These are phyloP conservation scores for Empidonax alnorum DNA, from an alignment of 2,113 vertebrate genomes.

Conservation along the genomic window DNA sequence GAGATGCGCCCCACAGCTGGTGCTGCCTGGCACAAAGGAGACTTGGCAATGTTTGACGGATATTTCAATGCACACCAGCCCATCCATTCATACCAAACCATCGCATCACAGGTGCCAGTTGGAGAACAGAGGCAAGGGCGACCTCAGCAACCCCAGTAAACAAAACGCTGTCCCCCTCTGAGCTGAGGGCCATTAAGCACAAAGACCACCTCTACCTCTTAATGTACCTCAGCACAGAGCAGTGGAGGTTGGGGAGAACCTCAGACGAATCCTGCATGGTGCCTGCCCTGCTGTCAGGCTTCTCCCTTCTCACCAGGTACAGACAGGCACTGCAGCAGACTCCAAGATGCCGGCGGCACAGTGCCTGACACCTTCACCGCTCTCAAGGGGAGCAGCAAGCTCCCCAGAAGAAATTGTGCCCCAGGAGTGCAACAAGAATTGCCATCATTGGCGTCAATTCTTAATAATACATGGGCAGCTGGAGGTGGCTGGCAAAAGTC, in stretches of 20 bases:
- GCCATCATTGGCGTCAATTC: background rate
- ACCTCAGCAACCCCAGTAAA: background rate
- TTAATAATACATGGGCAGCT: background rate
- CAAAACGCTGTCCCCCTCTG: background rate
- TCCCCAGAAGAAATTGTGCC: background rate
- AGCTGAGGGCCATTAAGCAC: background rate
- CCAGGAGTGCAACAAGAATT: background rate
- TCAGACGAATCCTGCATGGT: background rate
- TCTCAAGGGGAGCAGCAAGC: background rate
- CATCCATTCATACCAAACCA: background rate
- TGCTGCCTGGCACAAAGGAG: rapidly evolving
- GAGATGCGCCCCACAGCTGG: too few species aligned
- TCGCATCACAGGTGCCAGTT: background rate
- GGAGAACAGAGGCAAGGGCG: background rate
- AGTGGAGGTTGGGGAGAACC: background rate
- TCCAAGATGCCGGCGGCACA: background rate
- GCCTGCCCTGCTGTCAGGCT: rapidly evolving
- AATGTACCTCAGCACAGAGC: background rate
- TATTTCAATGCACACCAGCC: background rate
- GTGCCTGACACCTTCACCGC: background rate
- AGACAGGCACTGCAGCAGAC: rapidly evolving
- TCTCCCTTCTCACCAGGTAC: background rate
- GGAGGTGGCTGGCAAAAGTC: background rate
- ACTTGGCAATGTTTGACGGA: background rate
- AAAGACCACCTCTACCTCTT: background rate